These are phyloP conservation scores for Melipona beecheii DNA, from an alignment of 2,888 invertebrate species.

Conservation along the genomic window DNA sequence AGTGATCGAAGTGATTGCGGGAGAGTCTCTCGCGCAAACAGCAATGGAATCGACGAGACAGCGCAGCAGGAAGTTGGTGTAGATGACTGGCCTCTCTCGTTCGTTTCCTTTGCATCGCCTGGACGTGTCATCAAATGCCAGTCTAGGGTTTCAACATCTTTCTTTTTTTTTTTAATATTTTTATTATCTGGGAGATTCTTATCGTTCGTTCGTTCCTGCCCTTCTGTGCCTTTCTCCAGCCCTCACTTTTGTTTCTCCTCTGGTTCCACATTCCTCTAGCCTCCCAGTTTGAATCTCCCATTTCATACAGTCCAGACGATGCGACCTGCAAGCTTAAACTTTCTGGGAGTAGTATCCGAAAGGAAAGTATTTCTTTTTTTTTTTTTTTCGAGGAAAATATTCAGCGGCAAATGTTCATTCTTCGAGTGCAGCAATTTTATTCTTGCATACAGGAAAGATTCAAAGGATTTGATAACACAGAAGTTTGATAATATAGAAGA, in stretches of 20 bases:
- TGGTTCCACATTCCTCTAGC: not conserved
- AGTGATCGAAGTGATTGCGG: conserved; percentile 59
- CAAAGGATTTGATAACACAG: not conserved
- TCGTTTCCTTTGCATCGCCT: conserved; percentile 50
- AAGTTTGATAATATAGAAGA: not conserved
- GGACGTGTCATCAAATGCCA: conserved; percentile 52
- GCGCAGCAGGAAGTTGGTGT: conserved; percentile 71
- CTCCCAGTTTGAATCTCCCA: not conserved
- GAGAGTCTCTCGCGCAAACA: conserved; percentile 59
- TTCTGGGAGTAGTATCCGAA: conserved; percentile 57
- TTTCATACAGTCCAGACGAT: conserved; percentile 17
- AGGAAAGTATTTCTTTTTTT: not conserved
- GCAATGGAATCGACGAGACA: conserved; percentile 71
- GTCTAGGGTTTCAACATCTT: conserved; percentile 15
- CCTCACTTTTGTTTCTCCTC: not conserved
- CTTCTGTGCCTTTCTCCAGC: not conserved
- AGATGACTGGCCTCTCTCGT: conserved; percentile 59
- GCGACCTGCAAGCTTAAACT: conserved; percentile 67
- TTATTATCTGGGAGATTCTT: not conserved
- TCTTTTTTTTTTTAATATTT: not conserved
- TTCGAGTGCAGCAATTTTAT: not conserved
- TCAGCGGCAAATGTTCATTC: not conserved
- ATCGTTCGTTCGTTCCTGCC: not conserved
- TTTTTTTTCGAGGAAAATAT: not conserved
- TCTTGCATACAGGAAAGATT: not conserved